Conservation (phyloP, 1,140 invertebrate genomes). For the Heliconius hermathena region DNA sequence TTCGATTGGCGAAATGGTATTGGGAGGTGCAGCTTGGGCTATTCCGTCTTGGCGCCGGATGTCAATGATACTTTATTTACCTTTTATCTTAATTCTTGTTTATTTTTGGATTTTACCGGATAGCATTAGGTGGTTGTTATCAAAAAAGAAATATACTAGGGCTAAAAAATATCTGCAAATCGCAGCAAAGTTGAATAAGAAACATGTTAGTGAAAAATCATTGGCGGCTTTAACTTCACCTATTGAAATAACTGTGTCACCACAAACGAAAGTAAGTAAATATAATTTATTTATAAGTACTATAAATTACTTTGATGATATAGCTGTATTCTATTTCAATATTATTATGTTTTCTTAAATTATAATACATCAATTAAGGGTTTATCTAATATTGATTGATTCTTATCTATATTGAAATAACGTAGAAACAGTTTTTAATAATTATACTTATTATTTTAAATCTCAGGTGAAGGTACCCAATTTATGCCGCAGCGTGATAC, state of each 20-base stretch:
- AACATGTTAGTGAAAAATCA: neutral
- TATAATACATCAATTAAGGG: neutral
- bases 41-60: conserved; percentile 7
- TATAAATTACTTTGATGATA: too few relatives aligned
- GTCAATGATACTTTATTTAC: conserved; percentile 9
- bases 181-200: neutral
- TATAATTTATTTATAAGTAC: too few relatives aligned
- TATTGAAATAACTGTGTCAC: neutral
- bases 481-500: conserved; percentile 8
- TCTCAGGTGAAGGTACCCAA: neutral
- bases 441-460: neutral
- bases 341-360: neutral
- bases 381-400: neutral
- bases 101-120: conserved; percentile 17
- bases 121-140: conserved; percentile 3
- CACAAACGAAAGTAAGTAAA: neutral
- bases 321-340: too few relatives aligned
- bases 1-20: conserved; percentile 9
- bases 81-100: neutral
- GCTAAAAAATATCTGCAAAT: neutral
- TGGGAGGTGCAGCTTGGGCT: neutral
- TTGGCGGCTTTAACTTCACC: conserved; percentile 1
- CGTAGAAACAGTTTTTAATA: neutral
- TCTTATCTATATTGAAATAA: neutral
- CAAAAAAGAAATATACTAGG: neutral